These are phyloP conservation scores for Epirrhoe tristata DNA, from an alignment of 2,888 invertebrate species.

Conservation along the genomic window DNA sequence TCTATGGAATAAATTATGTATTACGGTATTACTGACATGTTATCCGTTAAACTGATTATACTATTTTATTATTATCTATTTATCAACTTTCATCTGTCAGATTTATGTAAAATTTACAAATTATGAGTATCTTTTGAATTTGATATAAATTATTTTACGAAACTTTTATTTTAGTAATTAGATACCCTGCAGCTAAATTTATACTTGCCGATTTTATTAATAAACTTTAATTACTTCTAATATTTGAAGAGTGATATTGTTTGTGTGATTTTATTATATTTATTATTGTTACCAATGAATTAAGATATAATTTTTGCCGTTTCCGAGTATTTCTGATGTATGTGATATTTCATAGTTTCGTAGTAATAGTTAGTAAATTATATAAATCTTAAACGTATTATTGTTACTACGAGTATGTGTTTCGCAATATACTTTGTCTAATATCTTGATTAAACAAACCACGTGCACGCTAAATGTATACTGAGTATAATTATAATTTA, in stretches of 20 bases:
- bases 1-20: not conserved
- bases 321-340: not conserved
- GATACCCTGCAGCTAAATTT: not conserved
- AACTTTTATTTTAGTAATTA: not conserved
- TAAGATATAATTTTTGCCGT: conserved; percentile 15
- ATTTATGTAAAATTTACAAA: too few relatives aligned
- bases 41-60: not conserved
- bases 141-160: not conserved
- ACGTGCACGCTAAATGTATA: not conserved
- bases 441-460: not conserved
- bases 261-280: conserved; percentile 23
- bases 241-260: conserved; percentile 23
- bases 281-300: conserved; percentile 15
- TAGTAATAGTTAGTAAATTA: not conserved
- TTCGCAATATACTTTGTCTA: not conserved
- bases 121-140: too few relatives aligned
- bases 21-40: not conserved
- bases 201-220: not conserved
- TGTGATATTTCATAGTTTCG: conserved; percentile 19
- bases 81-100: not conserved
- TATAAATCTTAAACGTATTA: not conserved
- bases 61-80: not conserved
- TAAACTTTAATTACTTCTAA: not conserved
- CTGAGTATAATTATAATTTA: not conserved
- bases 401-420: not conserved